phyloP scores from a whole-genome alignment of 2,797 vertebrate species.

The Hozukius guyotensis region DNA sequence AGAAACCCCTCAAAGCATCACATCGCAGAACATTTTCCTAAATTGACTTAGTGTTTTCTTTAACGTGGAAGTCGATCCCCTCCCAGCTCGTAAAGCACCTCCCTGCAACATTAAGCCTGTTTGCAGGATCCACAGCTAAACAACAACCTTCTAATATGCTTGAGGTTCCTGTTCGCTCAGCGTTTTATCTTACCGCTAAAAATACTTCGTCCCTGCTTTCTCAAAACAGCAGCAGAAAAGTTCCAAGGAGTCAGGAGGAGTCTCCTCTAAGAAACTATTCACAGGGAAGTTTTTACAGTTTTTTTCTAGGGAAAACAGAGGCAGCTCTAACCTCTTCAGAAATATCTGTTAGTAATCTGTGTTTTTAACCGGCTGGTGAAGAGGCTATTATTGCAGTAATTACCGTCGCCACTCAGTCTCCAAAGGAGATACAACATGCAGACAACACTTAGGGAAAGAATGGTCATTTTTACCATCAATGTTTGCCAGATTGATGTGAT shows the following conservation, averaged over 20 bases:
- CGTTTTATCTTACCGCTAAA: constrained; percentile 27
- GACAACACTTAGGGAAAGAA: neutral
- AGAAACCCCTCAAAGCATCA: neutral
- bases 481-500: constrained; percentile 4
- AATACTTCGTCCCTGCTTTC: constrained; percentile 13
- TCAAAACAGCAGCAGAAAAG: constrained; percentile 20
- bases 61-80: neutral
- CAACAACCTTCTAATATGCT: constrained; percentile 24
- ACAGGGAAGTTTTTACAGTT: neutral
- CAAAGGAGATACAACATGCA: neutral
- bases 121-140: constrained; percentile 30
- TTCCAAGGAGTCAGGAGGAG: constrained; percentile 1
- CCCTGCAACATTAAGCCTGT: constrained; percentile 35
- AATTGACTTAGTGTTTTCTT: neutral
- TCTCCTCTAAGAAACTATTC: constrained; percentile 13
- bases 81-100: constrained; percentile 15
- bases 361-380: constrained; percentile 3
- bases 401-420: constrained; percentile 6
- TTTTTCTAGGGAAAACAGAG: neutral
- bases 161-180: constrained; percentile 9
- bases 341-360: constrained; percentile 12
- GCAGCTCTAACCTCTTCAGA: neutral
- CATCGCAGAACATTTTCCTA: neutral
- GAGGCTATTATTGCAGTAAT: constrained; percentile 16
- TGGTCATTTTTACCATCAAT: constrained; percentile 7